Evolutionary conservation across 2,797 vertebrate species (phyloP), one percentile per base, ranked within the genome.

Genomic region (Emydoidea blandingii): DNA sequence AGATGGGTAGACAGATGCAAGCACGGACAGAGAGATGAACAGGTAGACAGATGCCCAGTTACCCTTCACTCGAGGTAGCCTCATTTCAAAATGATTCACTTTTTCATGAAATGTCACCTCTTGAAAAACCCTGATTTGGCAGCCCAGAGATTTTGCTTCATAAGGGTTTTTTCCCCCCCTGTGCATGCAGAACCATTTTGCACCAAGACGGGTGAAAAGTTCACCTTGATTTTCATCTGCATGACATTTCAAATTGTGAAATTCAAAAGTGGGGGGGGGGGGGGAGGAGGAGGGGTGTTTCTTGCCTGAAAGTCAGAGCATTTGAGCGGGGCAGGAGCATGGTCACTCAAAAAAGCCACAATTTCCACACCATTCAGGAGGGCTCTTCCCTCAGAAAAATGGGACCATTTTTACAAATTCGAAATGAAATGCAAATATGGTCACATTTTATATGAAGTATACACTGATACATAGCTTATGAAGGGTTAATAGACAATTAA

Each of bases 371-470:
- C 27, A 31, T 14, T 12, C 27, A 14, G 27, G 62, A 86, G 27
- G n/a, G 54, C 21, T 12, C 4, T 65, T 37, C 91, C 23, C 83
- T 86, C 29, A 3, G 0, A 37, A n/a, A 78, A 59, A 49, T 1
- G 0, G 0, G 57, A 56, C 89, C 84, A 41, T 85, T 95, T 94
- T 56, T 81, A 37, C 74, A 80, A 93, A 86, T 57, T 81, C 12
- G 21, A 86, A 54, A 85, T 0, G 11, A 85, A 95, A 95, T 47
- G 94, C 91, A 92, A 93, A 95, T 54, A 91, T 47, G 34, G 34
- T 92, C 53, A 23, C 0, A 0, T 19, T 68, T 41, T 1, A 5
- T 21, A 54, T 68, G 85, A 82, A 0, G 4, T 80, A 81, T 89
- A 57, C 81, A 29, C 86, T 87, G 47, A 44, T 4, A 81, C 83